phyloP scores from a whole-genome alignment of 92 coral and sea anemone species.

The Phenganax stokvisi region DNA sequence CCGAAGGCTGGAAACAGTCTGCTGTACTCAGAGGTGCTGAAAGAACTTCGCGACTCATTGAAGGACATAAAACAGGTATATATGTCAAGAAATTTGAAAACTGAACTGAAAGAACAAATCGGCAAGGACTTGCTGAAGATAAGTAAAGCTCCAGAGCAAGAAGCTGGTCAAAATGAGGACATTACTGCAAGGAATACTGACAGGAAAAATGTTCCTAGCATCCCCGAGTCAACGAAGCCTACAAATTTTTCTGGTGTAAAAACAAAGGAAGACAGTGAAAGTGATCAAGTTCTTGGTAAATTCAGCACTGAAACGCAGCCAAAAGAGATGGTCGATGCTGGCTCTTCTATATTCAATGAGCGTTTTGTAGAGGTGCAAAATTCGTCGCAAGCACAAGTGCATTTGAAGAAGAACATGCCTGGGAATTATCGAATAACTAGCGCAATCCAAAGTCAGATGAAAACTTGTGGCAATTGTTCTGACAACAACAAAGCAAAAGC shows the following conservation, averaged over 20 bases:
- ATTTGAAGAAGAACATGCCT: constrained; percentile 16
- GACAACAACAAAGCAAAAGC: neutral
- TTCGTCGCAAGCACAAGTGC: neutral
- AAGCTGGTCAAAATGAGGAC: neutral
- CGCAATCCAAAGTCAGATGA: neutral
- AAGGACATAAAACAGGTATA: neutral
- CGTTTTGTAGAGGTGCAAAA: neutral
- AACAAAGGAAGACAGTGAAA: neutral
- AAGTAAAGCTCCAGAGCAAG: neutral
- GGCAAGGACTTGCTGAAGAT: neutral
- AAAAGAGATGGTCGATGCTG: neutral
- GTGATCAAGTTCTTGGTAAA: neutral
- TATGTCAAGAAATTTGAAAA: neutral
- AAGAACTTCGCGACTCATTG: neutral
- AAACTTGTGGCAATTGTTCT: neutral
- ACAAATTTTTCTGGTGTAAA: neutral
- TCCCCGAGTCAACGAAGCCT: neutral
- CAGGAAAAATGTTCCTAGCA: neutral
- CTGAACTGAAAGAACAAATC: neutral
- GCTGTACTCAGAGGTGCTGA: constrained; percentile 6
- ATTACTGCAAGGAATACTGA: neutral
- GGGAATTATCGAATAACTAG: neutral
- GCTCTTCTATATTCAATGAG: neutral
- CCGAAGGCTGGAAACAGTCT: constrained; percentile 7
- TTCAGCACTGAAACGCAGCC: neutral